Evolutionary conservation across 2,113 vertebrate genomes (phyloP).

Genomic region (Bolborhynchus lineola): DNA sequence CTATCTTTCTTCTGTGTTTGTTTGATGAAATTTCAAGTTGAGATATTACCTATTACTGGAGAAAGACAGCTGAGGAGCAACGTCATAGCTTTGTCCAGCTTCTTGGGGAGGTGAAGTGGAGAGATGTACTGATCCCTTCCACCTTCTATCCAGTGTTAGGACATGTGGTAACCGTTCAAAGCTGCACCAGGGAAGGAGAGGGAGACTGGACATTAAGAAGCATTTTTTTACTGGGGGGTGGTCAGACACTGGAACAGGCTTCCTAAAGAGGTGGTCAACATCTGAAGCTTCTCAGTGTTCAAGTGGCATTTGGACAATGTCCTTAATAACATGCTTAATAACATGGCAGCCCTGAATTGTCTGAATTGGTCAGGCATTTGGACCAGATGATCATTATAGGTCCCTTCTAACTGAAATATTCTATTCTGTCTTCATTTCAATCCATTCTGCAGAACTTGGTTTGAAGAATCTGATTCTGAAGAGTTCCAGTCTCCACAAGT

Average conservation of each 20-base stretch:
- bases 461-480: not conserved
- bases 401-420: not conserved
- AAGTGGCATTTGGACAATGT: not conserved
- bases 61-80: not conserved
- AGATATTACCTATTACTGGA: not conserved
- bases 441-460: not conserved
- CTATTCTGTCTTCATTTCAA: not conserved
- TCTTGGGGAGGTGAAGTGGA: not conserved
- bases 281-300: not conserved
- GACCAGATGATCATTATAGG: not conserved
- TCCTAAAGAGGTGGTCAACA: not conserved
- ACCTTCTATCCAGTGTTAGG: too few species aligned
- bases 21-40: not conserved
- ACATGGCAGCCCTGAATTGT: not conserved
- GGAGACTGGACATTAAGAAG: not conserved
- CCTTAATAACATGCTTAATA: not conserved
- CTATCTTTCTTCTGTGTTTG: not conserved
- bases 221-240: not conserved
- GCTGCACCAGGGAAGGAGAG: accelerated
- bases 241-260: not conserved
- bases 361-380: not conserved
- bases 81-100: not conserved
- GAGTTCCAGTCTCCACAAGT: not conserved
- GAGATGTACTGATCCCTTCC: not conserved
- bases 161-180: not conserved